These are phyloP conservation scores for Epinephelus fuscoguttatus DNA, from an alignment of 2,113 vertebrate species.

Conservation along the genomic window DNA sequence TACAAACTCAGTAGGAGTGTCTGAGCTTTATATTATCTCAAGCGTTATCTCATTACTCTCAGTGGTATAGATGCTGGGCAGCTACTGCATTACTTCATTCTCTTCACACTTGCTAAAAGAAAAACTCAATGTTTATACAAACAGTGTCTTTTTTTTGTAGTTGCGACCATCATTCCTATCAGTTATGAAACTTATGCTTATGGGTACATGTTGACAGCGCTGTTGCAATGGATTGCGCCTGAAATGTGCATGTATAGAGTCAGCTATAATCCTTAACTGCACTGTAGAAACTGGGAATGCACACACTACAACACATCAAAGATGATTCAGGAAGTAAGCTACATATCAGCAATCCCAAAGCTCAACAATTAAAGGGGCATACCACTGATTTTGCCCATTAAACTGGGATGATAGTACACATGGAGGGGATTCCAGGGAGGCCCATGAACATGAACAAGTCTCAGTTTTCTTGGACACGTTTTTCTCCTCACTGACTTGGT, in stretches of 20 bases:
- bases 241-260: not conserved
- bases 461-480: no score
- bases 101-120: slow-evolving; percentile 7
- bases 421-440: no score
- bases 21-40: slow-evolving; percentile 43
- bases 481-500: no score
- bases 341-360: no score
- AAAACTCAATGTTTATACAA: not conserved
- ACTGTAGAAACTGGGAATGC: no score
- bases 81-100: slow-evolving; percentile 7
- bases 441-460: no score
- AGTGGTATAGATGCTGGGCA: not conserved
- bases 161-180: not conserved
- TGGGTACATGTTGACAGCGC: not conserved
- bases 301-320: no score
- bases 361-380: no score
- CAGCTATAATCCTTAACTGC: not conserved
- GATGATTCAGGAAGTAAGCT: no score
- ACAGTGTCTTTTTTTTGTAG: not conserved
- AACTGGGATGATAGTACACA: no score
- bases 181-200: not conserved
- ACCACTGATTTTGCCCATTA: no score
- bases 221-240: not conserved
- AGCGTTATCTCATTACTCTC: slow-evolving; percentile 32
- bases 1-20: slow-evolving; percentile 31